Percentiles rank a stretch among this genome's conserved stretches.
Conservation (phyloP, 2,113 vertebrate genomes). For the Butastur rufipennis region DNA sequence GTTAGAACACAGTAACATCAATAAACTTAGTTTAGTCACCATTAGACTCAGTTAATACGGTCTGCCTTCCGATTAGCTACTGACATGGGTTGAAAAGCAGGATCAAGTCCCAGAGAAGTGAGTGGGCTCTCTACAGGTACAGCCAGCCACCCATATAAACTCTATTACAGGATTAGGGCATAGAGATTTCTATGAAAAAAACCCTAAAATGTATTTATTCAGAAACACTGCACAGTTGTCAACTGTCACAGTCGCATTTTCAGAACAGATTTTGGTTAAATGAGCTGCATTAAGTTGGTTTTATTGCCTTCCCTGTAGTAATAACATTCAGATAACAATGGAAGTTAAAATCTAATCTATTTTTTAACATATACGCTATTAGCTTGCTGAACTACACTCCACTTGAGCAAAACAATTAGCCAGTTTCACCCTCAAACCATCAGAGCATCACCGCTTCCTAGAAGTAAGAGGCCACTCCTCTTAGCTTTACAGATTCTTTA, state of each 20-base stretch:
- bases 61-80: neutral
- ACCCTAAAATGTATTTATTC: neutral
- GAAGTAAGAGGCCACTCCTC: neutral
- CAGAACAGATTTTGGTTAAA: neutral
- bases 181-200: neutral
- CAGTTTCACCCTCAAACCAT: neutral
- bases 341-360: neutral
- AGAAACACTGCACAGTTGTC: neutral
- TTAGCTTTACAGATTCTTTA: neutral
- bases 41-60: neutral
- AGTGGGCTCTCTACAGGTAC: neutral
- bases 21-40: neutral
- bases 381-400: neutral
- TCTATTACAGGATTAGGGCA: neutral
- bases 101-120: neutral
- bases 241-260: neutral
- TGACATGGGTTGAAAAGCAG: neutral
- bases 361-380: neutral
- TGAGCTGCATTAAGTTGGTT: neutral
- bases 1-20: neutral
- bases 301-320: neutral
- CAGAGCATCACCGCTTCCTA: neutral
- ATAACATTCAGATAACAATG: neutral
- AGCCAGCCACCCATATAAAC: neutral
- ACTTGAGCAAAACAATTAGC: neutral